phyloP scores from a whole-genome alignment of 2,888 invertebrate species.

The Limnephilus lunatus region DNA sequence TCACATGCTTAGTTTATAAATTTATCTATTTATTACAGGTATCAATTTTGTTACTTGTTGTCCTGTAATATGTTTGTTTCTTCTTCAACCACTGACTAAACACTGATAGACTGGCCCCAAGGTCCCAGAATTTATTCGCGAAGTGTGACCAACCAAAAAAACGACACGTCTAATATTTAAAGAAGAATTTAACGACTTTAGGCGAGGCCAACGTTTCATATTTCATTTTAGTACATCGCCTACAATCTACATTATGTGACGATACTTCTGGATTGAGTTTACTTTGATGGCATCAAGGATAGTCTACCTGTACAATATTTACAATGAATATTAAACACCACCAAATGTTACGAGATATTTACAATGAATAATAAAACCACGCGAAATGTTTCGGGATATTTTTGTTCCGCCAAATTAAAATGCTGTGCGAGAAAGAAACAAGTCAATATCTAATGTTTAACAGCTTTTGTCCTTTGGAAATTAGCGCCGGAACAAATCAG shows the following conservation, averaged over 20 bases:
- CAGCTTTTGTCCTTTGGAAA: background rate
- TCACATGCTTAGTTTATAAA: too few species aligned
- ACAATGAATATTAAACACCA: background rate
- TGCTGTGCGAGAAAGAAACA: background rate
- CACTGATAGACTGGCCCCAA: background rate
- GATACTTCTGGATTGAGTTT: background rate
- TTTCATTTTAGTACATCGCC: background rate
- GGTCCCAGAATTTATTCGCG: background rate
- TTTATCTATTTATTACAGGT: too few species aligned
- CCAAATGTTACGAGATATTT: background rate
- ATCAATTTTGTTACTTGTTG: background rate
- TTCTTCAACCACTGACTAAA: background rate
- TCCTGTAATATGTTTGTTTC: background rate
- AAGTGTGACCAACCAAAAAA: background rate
- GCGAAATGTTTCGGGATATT: background rate
- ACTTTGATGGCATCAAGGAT: background rate
- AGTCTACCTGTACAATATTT: background rate
- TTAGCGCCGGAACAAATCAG: slow-evolving; percentile 30
- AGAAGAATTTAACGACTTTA: background rate
- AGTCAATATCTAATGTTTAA: background rate
- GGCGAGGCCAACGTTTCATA: background rate
- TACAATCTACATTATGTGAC: background rate
- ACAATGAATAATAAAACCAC: background rate
- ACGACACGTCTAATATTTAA: background rate
- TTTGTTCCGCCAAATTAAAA: background rate